A percentile compares a stretch with the other conserved stretches of the same genome.
phyloP scores from a whole-genome alignment of 2,888 invertebrate species.

The Cheilosia impressa region DNA sequence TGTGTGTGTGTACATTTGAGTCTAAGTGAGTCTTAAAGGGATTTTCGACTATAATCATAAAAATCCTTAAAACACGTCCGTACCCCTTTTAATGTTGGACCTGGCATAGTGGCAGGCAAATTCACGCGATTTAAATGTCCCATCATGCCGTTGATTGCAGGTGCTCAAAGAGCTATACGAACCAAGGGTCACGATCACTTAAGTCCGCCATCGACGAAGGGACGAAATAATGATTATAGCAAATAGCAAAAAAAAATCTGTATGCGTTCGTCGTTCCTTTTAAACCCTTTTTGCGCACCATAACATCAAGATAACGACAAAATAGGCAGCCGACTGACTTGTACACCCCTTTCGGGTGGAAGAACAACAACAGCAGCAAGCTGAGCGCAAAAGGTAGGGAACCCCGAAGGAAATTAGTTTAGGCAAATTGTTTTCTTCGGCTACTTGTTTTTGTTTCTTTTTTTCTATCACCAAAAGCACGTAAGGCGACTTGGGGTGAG shows the following conservation, averaged over 20 bases:
- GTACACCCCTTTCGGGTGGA: constrained; percentile 3
- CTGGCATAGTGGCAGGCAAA: constrained; percentile 37
- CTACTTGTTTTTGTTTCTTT: background rate
- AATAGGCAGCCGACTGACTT: constrained; percentile 35
- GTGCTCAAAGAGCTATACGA: constrained; percentile 9
- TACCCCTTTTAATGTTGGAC: constrained; percentile 38
- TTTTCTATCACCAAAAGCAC: constrained; percentile 57
- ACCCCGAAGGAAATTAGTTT: constrained; percentile 81
- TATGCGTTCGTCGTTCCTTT: constrained; percentile 37
- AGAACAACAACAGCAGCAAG: background rate
- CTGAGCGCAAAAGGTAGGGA: background rate
- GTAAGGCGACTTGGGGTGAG: constrained; percentile 23
- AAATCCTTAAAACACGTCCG: constrained; percentile 66
- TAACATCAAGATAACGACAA: constrained; percentile 64
- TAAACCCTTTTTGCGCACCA: constrained; percentile 55
- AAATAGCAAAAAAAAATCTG: constrained; percentile 36
- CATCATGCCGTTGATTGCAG: constrained; percentile 56
- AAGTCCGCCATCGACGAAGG: constrained; percentile 43
- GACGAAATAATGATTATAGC: constrained; percentile 50
- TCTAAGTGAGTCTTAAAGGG: constrained; percentile 54
- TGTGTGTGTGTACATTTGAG: constrained; percentile 4
- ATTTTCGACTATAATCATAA: constrained; percentile 66
- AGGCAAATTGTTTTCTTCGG: constrained; percentile 81
- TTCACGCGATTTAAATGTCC: constrained; percentile 58
- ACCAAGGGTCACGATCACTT: constrained; percentile 41